Base-by-base conservation (phyloP, 2,888 invertebrate genomes). In the Himalopsyche tibetana region DNA sequence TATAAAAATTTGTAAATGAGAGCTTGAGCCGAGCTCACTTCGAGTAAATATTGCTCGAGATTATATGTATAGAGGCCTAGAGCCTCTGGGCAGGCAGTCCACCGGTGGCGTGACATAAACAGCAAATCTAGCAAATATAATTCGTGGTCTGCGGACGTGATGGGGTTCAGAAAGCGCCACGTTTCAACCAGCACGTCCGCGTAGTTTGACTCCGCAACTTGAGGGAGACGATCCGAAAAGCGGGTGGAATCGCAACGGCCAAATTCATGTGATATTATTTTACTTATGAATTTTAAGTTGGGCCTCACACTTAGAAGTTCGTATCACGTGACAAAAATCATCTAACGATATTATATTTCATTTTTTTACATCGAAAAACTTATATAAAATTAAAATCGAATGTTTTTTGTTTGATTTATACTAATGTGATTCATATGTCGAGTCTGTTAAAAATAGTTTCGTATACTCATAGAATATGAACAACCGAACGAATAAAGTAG, bases 101-200 rank as follows among this genome's bases (percentile, higher is more conserved):
- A 12, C 82, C 56, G 55, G 83, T 69, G 55, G 83, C 45, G 83
- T 83, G 83, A 83, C 83, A 83, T 83, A 83, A 83, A 83, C 83
- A 83, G 74, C 83, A 69, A 83, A 83, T 83, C 83, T 55, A 83
- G 51, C 83, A 83, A 74, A 83, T 83, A 83, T 83, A 83, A 83
- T 83, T 83, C 83, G 69, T 40, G 83, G 63, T 69, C 63, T 42
- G 69, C 38, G 38, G 63, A 83, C 83, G 83, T 83, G 83, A 83
- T 9, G 42, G 17, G 83, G 83, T 83, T 83, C 74, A 19, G 51
- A 51, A 55, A 42, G 45, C 40, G 15, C 81, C 51, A 55, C 11
- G n/a, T 82, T 56, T 56, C 56, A 28, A 55, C 82, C 40, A 36
- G 56, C 56, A 40, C 82, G 82, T 82, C 36, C 82, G 82, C 82